phyloP scores from a whole-genome alignment of 2,888 invertebrate species.

The Noctua janthe region DNA sequence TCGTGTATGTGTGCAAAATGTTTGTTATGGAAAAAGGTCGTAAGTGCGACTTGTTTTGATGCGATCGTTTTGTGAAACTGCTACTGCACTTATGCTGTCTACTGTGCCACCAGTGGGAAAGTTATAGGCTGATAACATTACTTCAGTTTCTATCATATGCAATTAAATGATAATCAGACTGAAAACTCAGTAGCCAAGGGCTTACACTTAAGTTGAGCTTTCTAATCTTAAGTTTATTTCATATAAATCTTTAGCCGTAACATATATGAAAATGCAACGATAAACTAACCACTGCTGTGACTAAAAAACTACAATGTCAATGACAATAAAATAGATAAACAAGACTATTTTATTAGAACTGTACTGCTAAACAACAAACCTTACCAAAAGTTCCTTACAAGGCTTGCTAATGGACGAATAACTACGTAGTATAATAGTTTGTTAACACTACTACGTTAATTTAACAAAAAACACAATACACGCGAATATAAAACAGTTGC shows the following conservation, averaged over 20 bases:
- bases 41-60: no score
- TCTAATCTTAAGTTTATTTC: background rate
- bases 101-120: background rate
- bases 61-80: no score
- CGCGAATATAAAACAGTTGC: conserved; percentile 41
- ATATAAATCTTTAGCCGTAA: background rate
- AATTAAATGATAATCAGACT: background rate
- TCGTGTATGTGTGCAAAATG: no score
- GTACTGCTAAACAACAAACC: conserved; percentile 32
- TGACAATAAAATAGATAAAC: conserved; percentile 9
- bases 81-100: no score
- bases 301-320: background rate
- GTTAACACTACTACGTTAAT: conserved; percentile 41
- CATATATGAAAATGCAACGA: background rate
- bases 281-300: background rate
- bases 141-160: background rate
- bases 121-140: background rate
- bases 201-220: background rate
- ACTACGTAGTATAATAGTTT: background rate
- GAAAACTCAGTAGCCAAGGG: background rate
- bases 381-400: conserved; percentile 24
- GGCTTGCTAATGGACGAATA: conserved; percentile 31
- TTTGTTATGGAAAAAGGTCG: no score
- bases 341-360: conserved; percentile 44
- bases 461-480: conserved; percentile 61